Conservation (phyloP, 2,888 invertebrate genomes). For the Oxyteleia sp. region DNA sequence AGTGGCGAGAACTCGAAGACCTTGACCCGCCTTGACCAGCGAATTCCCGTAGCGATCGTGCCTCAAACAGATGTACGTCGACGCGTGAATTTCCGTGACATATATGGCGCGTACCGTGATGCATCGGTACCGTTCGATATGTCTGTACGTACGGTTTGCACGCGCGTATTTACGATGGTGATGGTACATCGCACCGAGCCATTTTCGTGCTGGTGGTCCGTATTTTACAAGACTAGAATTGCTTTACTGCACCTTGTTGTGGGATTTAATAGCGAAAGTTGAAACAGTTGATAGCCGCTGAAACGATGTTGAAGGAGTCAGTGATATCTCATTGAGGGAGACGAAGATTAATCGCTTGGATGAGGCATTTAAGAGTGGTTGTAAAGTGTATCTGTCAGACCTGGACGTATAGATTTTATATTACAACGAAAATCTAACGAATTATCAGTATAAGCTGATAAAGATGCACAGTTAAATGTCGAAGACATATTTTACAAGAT, state of each 20-base stretch:
- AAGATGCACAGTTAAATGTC: constrained; percentile 4
- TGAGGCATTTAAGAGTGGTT: neutral
- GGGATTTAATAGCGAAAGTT: constrained; percentile 34
- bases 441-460: neutral
- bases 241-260: neutral
- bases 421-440: neutral
- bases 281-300: constrained; percentile 13
- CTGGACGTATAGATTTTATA: neutral
- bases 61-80: neutral
- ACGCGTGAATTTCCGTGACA: constrained; percentile 34
- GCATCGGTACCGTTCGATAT: constrained; percentile 25
- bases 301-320: neutral
- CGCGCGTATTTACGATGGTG: constrained; percentile 5
- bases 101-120: constrained; percentile 24
- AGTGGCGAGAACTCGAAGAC: constrained; percentile 17
- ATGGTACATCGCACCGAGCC: neutral
- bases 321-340: neutral
- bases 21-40: constrained; percentile 49
- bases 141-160: neutral
- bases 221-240: neutral
- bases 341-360: constrained; percentile 19
- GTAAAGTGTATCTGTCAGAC: neutral
- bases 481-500: constrained; percentile 10
- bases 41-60: constrained; percentile 16
- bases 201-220: neutral